phyloP scores from a whole-genome alignment of 2,113 vertebrate species.

The Brachirus orientalis region DNA sequence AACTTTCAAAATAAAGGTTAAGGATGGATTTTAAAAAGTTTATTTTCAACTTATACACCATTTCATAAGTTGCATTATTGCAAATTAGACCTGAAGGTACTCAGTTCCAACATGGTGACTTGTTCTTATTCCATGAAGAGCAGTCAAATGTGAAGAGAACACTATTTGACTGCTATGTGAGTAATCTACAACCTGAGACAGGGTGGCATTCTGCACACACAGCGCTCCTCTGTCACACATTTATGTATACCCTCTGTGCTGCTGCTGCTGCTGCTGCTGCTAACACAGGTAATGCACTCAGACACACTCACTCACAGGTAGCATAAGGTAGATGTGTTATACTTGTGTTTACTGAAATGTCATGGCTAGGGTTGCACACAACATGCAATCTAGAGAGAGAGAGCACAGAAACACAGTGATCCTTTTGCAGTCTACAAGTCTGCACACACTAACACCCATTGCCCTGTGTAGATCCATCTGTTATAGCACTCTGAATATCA shows the following conservation, averaged over 20 bases:
- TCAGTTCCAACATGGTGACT: conserved; percentile 9
- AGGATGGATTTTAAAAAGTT: conserved; percentile 1
- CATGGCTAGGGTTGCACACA: conserved; percentile 27
- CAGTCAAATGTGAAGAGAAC: conserved; percentile 36
- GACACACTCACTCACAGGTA: conserved; percentile 9
- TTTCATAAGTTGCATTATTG: neutral
- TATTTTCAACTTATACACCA: neutral
- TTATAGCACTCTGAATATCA: conserved; percentile 45
- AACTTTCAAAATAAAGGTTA: conserved; percentile 31
- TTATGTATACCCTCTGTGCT: too few species aligned
- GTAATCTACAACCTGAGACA: conserved; percentile 43
- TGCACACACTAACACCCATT: conserved; percentile 53
- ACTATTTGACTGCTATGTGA: conserved; percentile 49
- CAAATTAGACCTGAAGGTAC: neutral
- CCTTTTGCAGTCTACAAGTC: conserved; percentile 52
- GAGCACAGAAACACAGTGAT: conserved; percentile 34
- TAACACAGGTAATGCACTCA: neutral
- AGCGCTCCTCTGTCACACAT: conserved; percentile 48
- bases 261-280: conserved; percentile 6
- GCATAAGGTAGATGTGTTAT: conserved; percentile 55
- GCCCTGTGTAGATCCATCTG: conserved; percentile 40
- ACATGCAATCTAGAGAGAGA: conserved; percentile 35
- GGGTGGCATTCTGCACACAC: conserved; percentile 51
- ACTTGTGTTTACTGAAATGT: conserved; percentile 52
- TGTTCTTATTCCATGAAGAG: conserved; percentile 11